phyloP scores from a whole-genome alignment of 1,140 invertebrate species.

The Brachionus sp. region DNA sequence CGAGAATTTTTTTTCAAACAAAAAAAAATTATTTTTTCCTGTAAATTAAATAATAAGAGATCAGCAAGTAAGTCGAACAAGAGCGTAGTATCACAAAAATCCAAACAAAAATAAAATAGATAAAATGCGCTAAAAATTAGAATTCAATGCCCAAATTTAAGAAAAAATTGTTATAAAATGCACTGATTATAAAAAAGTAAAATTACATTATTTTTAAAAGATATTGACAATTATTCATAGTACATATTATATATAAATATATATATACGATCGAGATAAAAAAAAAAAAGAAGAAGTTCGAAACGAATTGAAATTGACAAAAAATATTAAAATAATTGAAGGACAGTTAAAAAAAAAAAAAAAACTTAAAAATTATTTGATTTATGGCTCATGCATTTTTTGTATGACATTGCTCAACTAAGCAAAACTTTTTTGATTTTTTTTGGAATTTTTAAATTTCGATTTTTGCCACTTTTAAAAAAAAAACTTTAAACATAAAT shows the following conservation, averaged over 20 bases:
- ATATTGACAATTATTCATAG: neutral
- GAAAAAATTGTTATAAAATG: neutral
- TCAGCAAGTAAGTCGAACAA: neutral
- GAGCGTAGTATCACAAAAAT: neutral
- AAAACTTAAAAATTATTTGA: neutral
- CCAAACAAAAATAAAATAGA: neutral
- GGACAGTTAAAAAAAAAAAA: neutral
- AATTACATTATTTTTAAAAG: neutral
- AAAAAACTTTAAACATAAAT: conserved; percentile 21
- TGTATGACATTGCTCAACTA: neutral
- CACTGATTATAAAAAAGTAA: neutral
- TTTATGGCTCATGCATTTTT: neutral
- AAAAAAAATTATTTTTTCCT: neutral
- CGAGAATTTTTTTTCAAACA: neutral
- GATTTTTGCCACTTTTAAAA: conserved; percentile 9
- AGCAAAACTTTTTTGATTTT: conserved; percentile 18
- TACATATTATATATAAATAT: neutral
- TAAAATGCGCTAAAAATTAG: neutral
- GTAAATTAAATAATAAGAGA: no score
- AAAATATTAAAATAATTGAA: neutral
- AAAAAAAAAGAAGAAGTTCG: neutral
- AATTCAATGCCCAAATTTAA: neutral
- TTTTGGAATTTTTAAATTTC: neutral
- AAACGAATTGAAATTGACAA: neutral
- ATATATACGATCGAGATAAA: neutral